Base-by-base conservation (phyloP, 2,888 invertebrate genomes). In the Synergus itoensis region DNA sequence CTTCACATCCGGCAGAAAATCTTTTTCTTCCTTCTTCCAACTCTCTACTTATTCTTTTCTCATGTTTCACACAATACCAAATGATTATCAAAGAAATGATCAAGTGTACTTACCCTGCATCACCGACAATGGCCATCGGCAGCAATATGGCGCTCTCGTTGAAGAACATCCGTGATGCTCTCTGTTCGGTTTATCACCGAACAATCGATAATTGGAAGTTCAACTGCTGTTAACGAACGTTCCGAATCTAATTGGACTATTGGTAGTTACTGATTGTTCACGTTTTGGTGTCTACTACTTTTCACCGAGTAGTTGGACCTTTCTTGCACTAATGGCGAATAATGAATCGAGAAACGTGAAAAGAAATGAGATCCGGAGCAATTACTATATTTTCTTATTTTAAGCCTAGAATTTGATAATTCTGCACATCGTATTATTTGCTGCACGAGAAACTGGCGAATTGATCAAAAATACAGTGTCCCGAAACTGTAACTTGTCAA, bases 121-220 rank as follows among this genome's bases (percentile, higher is more conserved):
- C 88, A 80, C 86, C 87, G 81, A 90, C 86, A 85, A 88, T 91
- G 64, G 91, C 88, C 90, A 90, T 87, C 77, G 91, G 90, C 77
- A 86, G 87, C 83, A 86, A 84, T 84, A 89, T 73, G 83, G 84
- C 78, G 81, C 88, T 91, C 81, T 88, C 88, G 87, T 92, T 92
- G 84, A 84, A 87, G 84, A 86, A 87, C 88, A 91, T 89, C 84
- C 83, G 85, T 84, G 28, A 28, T 28, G 63, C 76, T 81, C 78
- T 82, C 77, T 78, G 73, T 73, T 53, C 48, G 45, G 48, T 73
- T 48, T 73, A 73, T 73, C 53, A 73, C 36, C 53, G 53, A n/a
- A 14, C 48, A 73, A 73, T 73, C 73, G 73, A 73, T 73, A 73
- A 73, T 73, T 73, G 53, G 48, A 73, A 48, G 73, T 73, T 73